These are phyloP conservation scores for Zaprionus capensis DNA, from an alignment of 1,140 invertebrate genomes.

Conservation along the genomic window DNA sequence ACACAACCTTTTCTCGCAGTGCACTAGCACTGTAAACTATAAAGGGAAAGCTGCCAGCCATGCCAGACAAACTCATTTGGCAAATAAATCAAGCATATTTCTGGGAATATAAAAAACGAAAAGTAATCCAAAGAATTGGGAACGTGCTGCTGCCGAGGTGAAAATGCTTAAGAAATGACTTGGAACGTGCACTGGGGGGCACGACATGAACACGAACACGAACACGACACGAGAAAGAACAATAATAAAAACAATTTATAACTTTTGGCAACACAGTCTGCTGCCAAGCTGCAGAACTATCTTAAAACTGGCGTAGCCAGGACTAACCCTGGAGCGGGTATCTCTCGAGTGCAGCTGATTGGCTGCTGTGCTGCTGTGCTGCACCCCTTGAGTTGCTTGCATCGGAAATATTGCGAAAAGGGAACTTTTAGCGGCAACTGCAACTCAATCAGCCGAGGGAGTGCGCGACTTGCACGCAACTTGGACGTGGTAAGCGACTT, in stretches of 20 bases:
- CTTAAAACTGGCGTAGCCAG: neutral
- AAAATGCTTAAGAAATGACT: neutral
- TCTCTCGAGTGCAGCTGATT: constrained; percentile 9
- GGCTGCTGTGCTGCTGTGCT: neutral
- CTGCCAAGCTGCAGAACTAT: neutral
- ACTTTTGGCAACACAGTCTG: constrained; percentile 14
- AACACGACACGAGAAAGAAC: constrained; percentile 1
- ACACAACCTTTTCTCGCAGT: neutral
- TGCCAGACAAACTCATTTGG: neutral
- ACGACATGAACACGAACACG: neutral
- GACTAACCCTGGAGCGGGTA: neutral
- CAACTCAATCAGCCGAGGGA: constrained; percentile 59
- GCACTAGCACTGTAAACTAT: neutral
- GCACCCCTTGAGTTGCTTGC: constrained; percentile 10
- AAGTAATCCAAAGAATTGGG: neutral
- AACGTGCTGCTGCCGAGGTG: neutral
- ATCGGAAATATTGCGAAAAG: constrained; percentile 40
- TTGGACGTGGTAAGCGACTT: neutral
- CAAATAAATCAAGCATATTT: constrained; percentile 9
- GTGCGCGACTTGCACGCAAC: constrained; percentile 3
- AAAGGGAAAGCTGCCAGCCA: neutral
- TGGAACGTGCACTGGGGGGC: neutral
- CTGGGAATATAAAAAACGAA: neutral
- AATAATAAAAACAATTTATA: constrained; percentile 48
- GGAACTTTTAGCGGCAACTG: constrained; percentile 59